These are phyloP conservation scores for Erithacus rubecula DNA, from an alignment of 2,797 vertebrate species.

Conservation along the genomic window DNA sequence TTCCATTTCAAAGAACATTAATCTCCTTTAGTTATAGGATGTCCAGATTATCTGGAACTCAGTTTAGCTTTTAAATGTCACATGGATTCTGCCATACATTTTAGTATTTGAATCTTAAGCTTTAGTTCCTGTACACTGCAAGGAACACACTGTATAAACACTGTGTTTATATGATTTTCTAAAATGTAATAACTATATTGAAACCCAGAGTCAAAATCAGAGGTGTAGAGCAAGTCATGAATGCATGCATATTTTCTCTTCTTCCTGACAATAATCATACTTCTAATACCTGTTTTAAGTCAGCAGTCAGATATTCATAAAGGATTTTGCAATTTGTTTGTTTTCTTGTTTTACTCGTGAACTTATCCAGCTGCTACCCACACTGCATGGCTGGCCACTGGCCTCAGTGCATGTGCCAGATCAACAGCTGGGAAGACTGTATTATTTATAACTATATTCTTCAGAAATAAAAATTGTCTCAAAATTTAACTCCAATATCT, in stretches of 20 bases:
- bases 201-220: neutral
- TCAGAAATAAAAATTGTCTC: neutral
- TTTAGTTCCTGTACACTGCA: neutral
- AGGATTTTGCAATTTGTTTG: neutral
- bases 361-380: conserved; percentile 17
- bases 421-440: conserved; percentile 13
- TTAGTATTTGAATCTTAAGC: neutral
- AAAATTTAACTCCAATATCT: neutral
- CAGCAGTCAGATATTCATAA: neutral
- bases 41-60: neutral
- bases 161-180: too few relatives aligned
- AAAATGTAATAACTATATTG: neutral
- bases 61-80: neutral
- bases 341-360: conserved; percentile 13
- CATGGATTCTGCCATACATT: neutral
- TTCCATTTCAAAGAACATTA: neutral
- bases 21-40: neutral
- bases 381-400: neutral
- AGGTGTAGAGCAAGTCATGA: neutral
- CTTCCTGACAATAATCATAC: neutral
- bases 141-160: neutral
- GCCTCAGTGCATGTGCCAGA: neutral
- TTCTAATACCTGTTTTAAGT: neutral
- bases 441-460: neutral
- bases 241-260: neutral